Evolutionary conservation across 2,888 invertebrate species (phyloP).

Genomic region (Metopia argyrocephala): DNA sequence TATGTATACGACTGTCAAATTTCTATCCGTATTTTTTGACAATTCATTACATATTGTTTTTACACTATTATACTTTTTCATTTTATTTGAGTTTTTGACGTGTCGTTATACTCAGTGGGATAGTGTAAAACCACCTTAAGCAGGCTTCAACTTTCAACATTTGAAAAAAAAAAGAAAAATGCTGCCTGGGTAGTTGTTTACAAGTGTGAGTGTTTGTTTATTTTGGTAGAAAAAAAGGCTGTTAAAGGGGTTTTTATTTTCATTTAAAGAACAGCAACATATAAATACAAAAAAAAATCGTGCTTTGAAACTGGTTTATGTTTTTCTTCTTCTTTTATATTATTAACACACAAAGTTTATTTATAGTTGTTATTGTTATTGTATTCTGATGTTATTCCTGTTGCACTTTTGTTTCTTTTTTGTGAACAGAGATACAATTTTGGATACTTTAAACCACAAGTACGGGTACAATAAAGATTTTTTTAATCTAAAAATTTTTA

Average conservation of each 20-base stretch:
- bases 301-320: slow-evolving; percentile 55
- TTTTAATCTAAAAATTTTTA: too few species aligned
- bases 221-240: neutral
- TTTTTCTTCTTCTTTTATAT: slow-evolving; percentile 24
- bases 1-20: too few species aligned
- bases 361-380: slow-evolving; percentile 15
- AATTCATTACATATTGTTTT: too few species aligned
- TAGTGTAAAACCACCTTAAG: too few species aligned
- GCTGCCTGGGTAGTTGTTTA: too few species aligned
- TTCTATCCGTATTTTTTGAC: too few species aligned
- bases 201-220: neutral
- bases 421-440: slow-evolving; percentile 30
- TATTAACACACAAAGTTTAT: slow-evolving; percentile 27
- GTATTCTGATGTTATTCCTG: neutral
- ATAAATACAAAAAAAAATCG: slow-evolving; percentile 40
- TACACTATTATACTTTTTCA: too few species aligned
- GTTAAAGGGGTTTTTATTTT: slow-evolving; percentile 26
- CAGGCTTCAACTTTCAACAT: too few species aligned
- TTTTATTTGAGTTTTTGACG: too few species aligned
- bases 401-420: slow-evolving; percentile 1
- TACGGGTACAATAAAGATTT: too few species aligned
- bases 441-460: slow-evolving; percentile 6
- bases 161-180: too few species aligned
- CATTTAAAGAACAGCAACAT: slow-evolving; percentile 22
- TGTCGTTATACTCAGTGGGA: too few species aligned